Base-by-base conservation (phyloP, 2,113 vertebrate genomes). In the Callipepla californica region DNA sequence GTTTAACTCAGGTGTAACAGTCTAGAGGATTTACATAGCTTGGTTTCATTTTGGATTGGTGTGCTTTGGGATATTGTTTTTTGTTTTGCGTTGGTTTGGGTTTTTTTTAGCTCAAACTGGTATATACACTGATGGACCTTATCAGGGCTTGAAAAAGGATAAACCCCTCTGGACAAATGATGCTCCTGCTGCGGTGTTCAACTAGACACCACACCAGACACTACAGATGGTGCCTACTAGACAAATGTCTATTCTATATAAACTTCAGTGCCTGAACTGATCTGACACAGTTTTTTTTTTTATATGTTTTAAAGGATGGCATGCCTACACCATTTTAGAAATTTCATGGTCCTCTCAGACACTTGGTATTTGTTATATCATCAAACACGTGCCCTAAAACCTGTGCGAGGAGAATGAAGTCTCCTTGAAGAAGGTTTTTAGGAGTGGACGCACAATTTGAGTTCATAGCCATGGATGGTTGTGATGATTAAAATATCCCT, bases 401-500 rank as follows among this genome's bases (percentile, higher is more conserved):
- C 36, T 90, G 36, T 86, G 90, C 77, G 92, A 66, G 72, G 47
- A 51, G 11, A 53, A 57, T 69, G 69, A 90, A 76, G 18, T 66
- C 57, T 78, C 30, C 40, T 95, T 69, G 53, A 88, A 94, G 73
- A 93, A 72, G 7, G 4, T 92, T 94, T 53, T 75, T 88, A 51
- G 70, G 40, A 57, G 30, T 28, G 80, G 76, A 58, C 77, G 50
- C 48, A 82, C 77, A 94, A 92, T 90, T 68, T 88, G 87, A 96
- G 73, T 68, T 95, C 85, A 96, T 96, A 90, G 74, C 76, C 36
- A 4, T 75, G 79, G 79, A 74, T 90, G 36, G 65, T 66, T 92
- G 82, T 83, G 85, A 75, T 90, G 93, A 96, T 90, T 91, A 93
- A 95, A 91, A 93, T 94, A 93, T 66, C 77, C 82, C 93, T 58